phyloP scores from a whole-genome alignment of 2,888 invertebrate genomes.

The Amitus sp. region DNA sequence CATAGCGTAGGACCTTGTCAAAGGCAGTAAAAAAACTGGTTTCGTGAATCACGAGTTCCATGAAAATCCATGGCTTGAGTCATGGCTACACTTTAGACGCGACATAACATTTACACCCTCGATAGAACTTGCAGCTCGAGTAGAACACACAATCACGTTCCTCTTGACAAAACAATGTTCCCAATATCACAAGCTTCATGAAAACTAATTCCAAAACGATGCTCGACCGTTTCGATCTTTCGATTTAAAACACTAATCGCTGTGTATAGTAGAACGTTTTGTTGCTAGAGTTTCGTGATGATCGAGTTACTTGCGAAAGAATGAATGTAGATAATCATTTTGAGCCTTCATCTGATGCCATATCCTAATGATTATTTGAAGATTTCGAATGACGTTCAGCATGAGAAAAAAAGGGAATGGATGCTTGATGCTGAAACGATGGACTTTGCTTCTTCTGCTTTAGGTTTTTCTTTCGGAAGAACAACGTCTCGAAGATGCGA shows the following conservation, averaged over 20 bases:
- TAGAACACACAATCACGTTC: constrained; percentile 55
- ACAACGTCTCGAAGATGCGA: constrained; percentile 65
- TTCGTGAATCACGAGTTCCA: constrained; percentile 55
- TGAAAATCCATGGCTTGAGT: constrained; percentile 63
- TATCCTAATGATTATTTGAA: too few relatives aligned
- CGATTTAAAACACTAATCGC: too few relatives aligned
- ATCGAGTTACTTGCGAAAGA: too few relatives aligned
- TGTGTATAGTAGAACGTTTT: too few relatives aligned
- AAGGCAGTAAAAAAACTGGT: constrained; percentile 45
- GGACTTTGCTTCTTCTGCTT: constrained; percentile 16
- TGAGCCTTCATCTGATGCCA: too few relatives aligned
- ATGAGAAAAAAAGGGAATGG: background rate
- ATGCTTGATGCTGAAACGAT: background rate
- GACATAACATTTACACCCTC: constrained; percentile 43
- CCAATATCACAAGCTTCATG: too few relatives aligned
- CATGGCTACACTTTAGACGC: constrained; percentile 27
- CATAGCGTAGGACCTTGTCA: constrained; percentile 50
- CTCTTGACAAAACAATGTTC: too few relatives aligned
- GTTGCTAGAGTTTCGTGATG: too few relatives aligned
- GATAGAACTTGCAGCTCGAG: constrained; percentile 56
- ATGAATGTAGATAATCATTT: too few relatives aligned
- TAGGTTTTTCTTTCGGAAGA: constrained; percentile 73
- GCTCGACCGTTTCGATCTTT: too few relatives aligned
- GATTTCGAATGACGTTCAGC: too few relatives aligned
- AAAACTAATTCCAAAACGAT: too few relatives aligned